Percentiles rank a stretch among this genome's conserved stretches.
Evolutionary conservation across 2,797 vertebrate genomes (phyloP).

Genomic region (Luscinia megarhynchos): DNA sequence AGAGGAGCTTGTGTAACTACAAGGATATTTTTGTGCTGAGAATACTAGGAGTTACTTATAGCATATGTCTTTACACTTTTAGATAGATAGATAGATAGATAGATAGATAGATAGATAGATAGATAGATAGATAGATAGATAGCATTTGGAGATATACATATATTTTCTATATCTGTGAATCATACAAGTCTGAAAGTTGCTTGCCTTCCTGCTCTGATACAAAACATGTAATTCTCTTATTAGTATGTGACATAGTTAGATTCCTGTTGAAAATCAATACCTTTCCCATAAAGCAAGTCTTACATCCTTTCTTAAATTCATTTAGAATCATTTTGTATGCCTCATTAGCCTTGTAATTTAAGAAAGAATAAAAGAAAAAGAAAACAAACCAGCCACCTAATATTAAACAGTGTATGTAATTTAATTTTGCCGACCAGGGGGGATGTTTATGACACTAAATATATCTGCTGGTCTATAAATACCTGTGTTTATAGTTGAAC

Average conservation of each 20-base stretch:
- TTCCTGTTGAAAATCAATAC: constrained; percentile 71
- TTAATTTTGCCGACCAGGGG: constrained; percentile 52
- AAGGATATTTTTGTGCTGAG: neutral
- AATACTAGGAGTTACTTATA: neutral
- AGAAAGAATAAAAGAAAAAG: constrained; percentile 60
- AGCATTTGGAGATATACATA: neutral
- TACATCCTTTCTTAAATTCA: constrained; percentile 67
- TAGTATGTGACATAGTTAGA: constrained; percentile 62
- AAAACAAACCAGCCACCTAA: constrained; percentile 60
- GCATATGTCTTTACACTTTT: neutral
- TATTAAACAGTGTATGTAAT: constrained; percentile 61
- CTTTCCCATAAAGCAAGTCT: constrained; percentile 49
- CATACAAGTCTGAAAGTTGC: neutral
- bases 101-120: too few species aligned
- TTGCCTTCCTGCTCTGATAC: constrained; percentile 2
- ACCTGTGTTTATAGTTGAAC: constrained; percentile 28
- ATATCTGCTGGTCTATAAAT: constrained; percentile 49
- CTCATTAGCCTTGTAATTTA: constrained; percentile 70
- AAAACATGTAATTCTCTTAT: constrained; percentile 61
- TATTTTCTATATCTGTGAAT: neutral
- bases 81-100: too few species aligned
- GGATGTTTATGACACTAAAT: constrained; percentile 55
- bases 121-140: too few species aligned
- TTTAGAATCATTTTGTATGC: constrained; percentile 66
- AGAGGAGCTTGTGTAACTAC: neutral